phyloP scores from a whole-genome alignment of 2,888 invertebrate species.

The Nezara viridula region DNA sequence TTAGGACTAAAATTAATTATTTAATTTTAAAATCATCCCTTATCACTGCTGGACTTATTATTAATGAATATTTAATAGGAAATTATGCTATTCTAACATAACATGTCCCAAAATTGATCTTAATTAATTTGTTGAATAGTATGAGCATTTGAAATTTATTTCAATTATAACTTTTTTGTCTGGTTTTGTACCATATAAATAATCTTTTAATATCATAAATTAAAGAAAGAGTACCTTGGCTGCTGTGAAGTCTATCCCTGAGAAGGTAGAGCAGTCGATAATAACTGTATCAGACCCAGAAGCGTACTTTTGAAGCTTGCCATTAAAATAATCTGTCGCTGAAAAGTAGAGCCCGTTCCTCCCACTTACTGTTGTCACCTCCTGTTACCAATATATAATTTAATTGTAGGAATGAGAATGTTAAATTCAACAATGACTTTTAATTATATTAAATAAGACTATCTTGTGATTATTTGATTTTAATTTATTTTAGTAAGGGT shows the following conservation, averaged over 20 bases:
- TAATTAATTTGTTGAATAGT: no score
- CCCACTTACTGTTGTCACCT: constrained; percentile 19
- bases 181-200: background rate
- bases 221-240: constrained; percentile 71
- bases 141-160: background rate
- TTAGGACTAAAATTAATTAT: no score
- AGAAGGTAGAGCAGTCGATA: constrained; percentile 77
- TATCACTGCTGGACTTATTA: no score
- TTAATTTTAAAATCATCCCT: no score
- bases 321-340: constrained; percentile 77
- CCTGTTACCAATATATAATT: background rate
- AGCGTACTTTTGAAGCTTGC: constrained; percentile 73
- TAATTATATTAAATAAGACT: background rate
- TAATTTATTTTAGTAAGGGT: no score
- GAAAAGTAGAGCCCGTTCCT: constrained; percentile 75
- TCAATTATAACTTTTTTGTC: background rate
- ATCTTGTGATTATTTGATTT: no score
- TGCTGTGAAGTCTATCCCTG: constrained; percentile 79
- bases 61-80: no score
- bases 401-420: background rate
- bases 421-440: background rate
- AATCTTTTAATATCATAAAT: background rate
- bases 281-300: constrained; percentile 72
- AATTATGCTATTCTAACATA: no score
- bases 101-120: no score